Conservation (phyloP, 2,797 vertebrate species). For the Leptatherina wallacei region DNA sequence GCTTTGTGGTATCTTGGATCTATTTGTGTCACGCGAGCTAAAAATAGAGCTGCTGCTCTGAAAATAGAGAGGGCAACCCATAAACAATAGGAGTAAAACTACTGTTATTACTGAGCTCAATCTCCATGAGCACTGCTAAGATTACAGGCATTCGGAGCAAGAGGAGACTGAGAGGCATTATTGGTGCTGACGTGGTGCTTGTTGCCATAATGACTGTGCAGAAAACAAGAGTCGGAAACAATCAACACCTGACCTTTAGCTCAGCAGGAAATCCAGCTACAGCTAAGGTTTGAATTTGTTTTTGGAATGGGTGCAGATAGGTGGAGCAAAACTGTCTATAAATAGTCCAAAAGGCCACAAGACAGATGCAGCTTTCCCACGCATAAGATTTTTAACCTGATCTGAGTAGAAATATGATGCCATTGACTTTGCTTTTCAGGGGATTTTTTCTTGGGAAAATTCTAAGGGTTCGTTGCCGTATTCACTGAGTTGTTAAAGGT, state of each 20-base stretch:
- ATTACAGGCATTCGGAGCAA: conserved; percentile 64
- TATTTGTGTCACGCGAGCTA: conserved; percentile 66
- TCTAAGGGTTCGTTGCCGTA: not conserved
- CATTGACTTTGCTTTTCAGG: conserved; percentile 32
- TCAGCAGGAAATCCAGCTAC: conserved; percentile 58
- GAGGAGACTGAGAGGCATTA: conserved; percentile 60
- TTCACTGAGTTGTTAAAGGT: conserved; percentile 2
- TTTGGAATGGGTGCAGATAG: conserved; percentile 45
- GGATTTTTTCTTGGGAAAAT: conserved; percentile 37
- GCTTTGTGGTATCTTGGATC: conserved; percentile 55
- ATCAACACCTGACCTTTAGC: conserved; percentile 59
- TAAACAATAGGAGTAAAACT: conserved; percentile 68
- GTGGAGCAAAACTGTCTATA: conserved; percentile 53
- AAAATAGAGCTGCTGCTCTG: conserved; percentile 66
- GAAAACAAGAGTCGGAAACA: conserved; percentile 53
- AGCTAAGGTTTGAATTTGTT: conserved; percentile 44
- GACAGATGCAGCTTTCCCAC: not conserved
- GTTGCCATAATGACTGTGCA: conserved; percentile 76
- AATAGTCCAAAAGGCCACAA: conserved; percentile 35
- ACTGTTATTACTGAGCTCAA: conserved; percentile 67
- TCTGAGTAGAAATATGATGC: conserved; percentile 26
- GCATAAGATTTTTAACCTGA: conserved; percentile 31
- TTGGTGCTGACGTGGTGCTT: conserved; percentile 70
- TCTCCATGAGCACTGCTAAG: conserved; percentile 43
- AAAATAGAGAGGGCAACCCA: conserved; percentile 67